Conservation (phyloP, 2,888 invertebrate species). For the Agapostemon virescens region DNA sequence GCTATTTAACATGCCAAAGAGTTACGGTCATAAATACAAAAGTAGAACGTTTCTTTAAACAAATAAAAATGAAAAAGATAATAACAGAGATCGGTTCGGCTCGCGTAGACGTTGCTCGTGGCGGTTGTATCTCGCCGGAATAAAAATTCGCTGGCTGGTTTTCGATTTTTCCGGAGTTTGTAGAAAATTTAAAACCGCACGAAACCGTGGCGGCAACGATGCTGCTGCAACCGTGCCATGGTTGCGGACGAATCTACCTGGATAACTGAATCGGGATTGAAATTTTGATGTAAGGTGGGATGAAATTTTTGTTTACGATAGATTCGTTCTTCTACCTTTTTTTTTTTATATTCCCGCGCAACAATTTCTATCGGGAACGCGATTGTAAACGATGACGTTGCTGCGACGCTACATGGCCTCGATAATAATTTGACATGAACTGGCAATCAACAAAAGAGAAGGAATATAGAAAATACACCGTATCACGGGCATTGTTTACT, state of each 20-base stretch:
- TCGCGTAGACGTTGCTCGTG: not conserved
- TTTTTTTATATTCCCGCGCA: too few species aligned
- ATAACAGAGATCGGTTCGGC: not conserved
- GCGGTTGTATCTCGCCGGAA: not conserved
- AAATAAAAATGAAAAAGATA: too few species aligned
- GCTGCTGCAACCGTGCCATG: not conserved
- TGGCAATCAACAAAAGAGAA: slow-evolving; percentile 4
- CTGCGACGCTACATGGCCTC: not conserved
- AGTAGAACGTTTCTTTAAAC: too few species aligned
- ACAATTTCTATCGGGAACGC: not conserved
- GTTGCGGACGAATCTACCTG: not conserved
- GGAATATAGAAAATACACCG: not conserved
- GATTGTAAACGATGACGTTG: not conserved
- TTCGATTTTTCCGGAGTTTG: not conserved
- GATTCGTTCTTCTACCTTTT: fast-evolving
- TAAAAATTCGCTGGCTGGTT: not conserved
- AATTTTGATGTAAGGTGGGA: not conserved
- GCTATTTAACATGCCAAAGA: not conserved
- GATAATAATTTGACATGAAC: slow-evolving; percentile 2
- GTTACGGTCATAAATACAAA: not conserved
- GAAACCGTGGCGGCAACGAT: not conserved
- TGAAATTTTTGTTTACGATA: not conserved
- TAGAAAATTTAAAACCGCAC: not conserved
- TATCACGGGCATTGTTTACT: not conserved
- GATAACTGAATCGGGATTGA: not conserved